phyloP scores from a whole-genome alignment of 1,140 invertebrate genomes.

The Drosophila hydei region DNA sequence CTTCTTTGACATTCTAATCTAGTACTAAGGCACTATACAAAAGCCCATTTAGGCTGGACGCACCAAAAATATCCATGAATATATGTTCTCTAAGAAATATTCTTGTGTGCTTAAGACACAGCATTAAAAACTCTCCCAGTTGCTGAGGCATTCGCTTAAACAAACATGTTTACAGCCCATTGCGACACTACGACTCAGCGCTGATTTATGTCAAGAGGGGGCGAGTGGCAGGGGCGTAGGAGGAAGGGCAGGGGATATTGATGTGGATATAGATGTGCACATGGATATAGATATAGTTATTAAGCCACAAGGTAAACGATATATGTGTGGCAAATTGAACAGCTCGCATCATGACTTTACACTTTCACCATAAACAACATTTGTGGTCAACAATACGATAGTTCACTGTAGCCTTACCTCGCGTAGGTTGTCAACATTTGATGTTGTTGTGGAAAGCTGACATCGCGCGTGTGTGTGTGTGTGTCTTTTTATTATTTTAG shows the following conservation, averaged over 20 bases:
- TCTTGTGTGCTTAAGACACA: neutral
- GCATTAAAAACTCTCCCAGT: constrained; percentile 2
- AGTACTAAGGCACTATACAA: constrained; percentile 1
- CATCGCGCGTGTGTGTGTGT: constrained; percentile 8
- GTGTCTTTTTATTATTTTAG: constrained; percentile 37
- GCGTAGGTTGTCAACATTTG: constrained; percentile 47
- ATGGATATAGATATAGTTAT: constrained; percentile 8
- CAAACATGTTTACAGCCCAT: constrained; percentile 66
- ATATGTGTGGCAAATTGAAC: constrained; percentile 52
- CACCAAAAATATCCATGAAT: too few species aligned
- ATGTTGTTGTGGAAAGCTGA: constrained; percentile 45
- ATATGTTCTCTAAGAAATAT: too few species aligned
- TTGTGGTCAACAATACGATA: constrained; percentile 65
- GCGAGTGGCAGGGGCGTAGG: neutral
- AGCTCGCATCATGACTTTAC: constrained; percentile 67
- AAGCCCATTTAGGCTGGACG: neutral
- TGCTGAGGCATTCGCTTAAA: constrained; percentile 55
- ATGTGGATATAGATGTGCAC: constrained; percentile 2
- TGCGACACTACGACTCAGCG: constrained; percentile 41
- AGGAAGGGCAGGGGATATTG: too few species aligned
- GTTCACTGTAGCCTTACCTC: neutral
- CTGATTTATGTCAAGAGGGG: constrained; percentile 46
- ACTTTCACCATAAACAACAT: constrained; percentile 55
- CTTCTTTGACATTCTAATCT: constrained; percentile 33
- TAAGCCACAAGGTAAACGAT: constrained; percentile 55